Evolutionary conservation across 2,113 vertebrate species (phyloP).

Genomic region (Cinclus cinclus): DNA sequence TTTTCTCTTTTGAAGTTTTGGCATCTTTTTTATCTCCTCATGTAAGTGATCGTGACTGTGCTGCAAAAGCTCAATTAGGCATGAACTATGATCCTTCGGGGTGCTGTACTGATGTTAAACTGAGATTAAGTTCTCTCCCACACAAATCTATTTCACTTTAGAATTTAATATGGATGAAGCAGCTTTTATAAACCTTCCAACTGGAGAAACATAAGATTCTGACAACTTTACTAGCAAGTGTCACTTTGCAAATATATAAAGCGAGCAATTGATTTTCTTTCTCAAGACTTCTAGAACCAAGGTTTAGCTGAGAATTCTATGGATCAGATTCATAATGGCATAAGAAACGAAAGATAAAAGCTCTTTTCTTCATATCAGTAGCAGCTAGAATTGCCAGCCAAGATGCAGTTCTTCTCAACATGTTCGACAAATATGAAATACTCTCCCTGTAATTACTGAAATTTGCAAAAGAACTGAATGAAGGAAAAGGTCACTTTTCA

Average conservation of each 20-base stretch:
- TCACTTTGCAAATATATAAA: background rate
- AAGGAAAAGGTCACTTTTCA: background rate
- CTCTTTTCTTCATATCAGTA: background rate
- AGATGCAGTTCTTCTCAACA: background rate
- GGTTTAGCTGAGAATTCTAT: background rate
- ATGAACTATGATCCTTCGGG: conserved; percentile 24
- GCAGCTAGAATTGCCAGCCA: background rate
- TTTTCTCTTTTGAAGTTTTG: background rate
- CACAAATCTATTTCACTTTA: conserved; percentile 30
- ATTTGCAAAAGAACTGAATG: background rate
- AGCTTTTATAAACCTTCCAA: conserved; percentile 6
- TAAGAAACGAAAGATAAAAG: background rate
- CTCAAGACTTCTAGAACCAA: background rate
- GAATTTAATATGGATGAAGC: conserved; percentile 39
- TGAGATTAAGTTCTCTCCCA: conserved; percentile 24
- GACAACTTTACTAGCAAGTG: conserved; percentile 4
- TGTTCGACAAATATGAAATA: background rate
- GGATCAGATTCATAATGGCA: background rate
- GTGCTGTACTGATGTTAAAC: conserved; percentile 3
- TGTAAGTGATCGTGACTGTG: background rate
- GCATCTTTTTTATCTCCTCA: background rate
- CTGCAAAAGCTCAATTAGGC: conserved; percentile 38
- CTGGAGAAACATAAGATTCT: background rate
- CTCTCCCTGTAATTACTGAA: background rate
- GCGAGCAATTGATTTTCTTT: background rate